A percentile compares a stretch with the other conserved stretches of the same genome.
These are phyloP conservation scores for Drosophila bocqueti DNA, from an alignment of 1,140 invertebrate genomes.

Conservation along the genomic window DNA sequence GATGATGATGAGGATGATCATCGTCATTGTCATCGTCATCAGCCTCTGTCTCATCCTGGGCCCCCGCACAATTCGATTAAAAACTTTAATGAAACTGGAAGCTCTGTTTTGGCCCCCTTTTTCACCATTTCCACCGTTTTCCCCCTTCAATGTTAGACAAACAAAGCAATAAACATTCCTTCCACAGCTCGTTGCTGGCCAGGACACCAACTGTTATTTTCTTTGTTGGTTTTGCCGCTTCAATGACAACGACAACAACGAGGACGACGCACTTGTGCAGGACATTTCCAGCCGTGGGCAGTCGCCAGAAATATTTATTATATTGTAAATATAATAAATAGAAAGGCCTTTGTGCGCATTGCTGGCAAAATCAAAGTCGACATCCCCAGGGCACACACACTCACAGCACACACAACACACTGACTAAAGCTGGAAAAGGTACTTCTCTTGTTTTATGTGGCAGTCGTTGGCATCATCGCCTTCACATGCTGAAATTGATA, in stretches of 20 bases:
- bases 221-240: conserved; percentile 35
- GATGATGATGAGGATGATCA: conserved; percentile 1
- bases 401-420: not conserved
- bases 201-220: conserved; percentile 20
- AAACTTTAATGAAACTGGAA: conserved; percentile 42
- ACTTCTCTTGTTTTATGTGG: conserved; percentile 37
- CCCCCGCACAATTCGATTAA: conserved; percentile 12
- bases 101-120: not conserved
- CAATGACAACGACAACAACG: not conserved
- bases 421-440: conserved; percentile 5
- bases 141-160: conserved; percentile 32
- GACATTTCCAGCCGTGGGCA: conserved; percentile 26
- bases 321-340: conserved; percentile 79
- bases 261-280: conserved; percentile 15
- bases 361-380: conserved; percentile 64
- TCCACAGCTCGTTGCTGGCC: conserved; percentile 3
- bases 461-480: conserved; percentile 21
- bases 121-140: not conserved
- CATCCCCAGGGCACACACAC: conserved; percentile 21
- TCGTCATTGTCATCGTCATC: not conserved
- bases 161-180: conserved; percentile 73
- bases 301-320: conserved; percentile 73
- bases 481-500: conserved; percentile 58
- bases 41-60: not conserved
- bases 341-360: conserved; percentile 52